Evolutionary conservation across 1,140 invertebrate genomes (phyloP).

Genomic region (Anastrepha obliqua): DNA sequence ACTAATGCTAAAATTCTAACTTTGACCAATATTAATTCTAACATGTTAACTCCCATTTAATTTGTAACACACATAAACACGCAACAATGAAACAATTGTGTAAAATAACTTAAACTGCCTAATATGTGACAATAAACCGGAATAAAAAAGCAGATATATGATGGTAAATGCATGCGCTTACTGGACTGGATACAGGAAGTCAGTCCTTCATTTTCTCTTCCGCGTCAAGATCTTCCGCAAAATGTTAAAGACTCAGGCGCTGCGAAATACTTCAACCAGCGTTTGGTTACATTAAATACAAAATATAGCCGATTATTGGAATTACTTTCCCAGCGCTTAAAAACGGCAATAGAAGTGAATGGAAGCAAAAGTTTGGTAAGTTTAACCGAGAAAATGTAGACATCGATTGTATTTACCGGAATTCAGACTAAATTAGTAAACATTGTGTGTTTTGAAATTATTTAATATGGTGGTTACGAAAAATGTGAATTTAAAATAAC

Average conservation of each 20-base stretch:
- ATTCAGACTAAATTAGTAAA: not conserved
- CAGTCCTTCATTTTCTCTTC: constrained; percentile 72
- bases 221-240: constrained; percentile 71
- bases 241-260: constrained; percentile 76
- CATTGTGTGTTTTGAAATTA: too few relatives aligned
- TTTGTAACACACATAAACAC: not conserved
- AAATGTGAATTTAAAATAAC: too few relatives aligned
- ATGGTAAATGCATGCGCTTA: constrained; percentile 87
- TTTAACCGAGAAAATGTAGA: constrained; percentile 61
- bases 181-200: constrained; percentile 88
- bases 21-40: constrained; percentile 40
- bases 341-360: constrained; percentile 74
- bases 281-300: constrained; percentile 88
- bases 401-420: constrained; percentile 33
- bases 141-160: constrained; percentile 80
- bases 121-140: constrained; percentile 72
- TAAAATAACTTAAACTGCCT: constrained; percentile 60
- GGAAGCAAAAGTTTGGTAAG: constrained; percentile 79
- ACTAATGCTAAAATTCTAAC: constrained; percentile 43
- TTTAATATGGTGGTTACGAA: too few relatives aligned
- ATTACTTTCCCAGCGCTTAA: constrained; percentile 81
- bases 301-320: constrained; percentile 86
- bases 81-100: constrained; percentile 55
- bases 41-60: constrained; percentile 56
- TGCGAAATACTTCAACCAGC: constrained; percentile 87